Conservation (phyloP, 2,888 invertebrate genomes). For the Chrysolina haemoptera region DNA sequence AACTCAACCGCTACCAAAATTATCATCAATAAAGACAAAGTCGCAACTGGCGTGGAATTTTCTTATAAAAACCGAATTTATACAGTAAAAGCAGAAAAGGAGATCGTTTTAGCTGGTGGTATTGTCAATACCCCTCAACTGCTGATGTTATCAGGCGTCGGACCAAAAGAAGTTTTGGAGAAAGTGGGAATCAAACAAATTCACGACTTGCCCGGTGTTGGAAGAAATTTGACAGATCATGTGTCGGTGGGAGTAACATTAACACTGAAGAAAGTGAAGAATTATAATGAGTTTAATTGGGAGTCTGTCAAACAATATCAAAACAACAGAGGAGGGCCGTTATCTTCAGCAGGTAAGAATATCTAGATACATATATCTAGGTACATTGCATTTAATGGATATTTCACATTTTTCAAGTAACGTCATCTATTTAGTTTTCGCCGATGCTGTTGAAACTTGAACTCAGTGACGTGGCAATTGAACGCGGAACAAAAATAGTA, state of each 20-base stretch:
- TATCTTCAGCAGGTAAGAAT: slow-evolving; percentile 34
- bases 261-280: slow-evolving; percentile 67
- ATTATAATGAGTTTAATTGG: slow-evolving; percentile 61
- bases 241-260: slow-evolving; percentile 71
- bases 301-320: slow-evolving; percentile 20
- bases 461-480: no score
- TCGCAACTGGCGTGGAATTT: slow-evolving; percentile 75
- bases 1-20: slow-evolving; percentile 76
- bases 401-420: no score
- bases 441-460: no score
- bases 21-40: slow-evolving; percentile 68
- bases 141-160: slow-evolving; percentile 78
- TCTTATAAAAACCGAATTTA: slow-evolving; percentile 70
- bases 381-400: no score
- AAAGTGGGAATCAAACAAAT: slow-evolving; percentile 74
- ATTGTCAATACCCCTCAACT: slow-evolving; percentile 77
- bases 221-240: slow-evolving; percentile 79
- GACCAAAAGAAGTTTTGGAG: slow-evolving; percentile 74
- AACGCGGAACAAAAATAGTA: no score
- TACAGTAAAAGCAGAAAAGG: slow-evolving; percentile 71
- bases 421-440: no score
- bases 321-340: slow-evolving; percentile 27
- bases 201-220: slow-evolving; percentile 77
- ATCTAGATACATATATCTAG: no score
- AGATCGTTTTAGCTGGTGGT: slow-evolving; percentile 76